Evolutionary conservation across 2,888 invertebrate genomes (phyloP).

Genomic region (Ceriagrion tenellum): DNA sequence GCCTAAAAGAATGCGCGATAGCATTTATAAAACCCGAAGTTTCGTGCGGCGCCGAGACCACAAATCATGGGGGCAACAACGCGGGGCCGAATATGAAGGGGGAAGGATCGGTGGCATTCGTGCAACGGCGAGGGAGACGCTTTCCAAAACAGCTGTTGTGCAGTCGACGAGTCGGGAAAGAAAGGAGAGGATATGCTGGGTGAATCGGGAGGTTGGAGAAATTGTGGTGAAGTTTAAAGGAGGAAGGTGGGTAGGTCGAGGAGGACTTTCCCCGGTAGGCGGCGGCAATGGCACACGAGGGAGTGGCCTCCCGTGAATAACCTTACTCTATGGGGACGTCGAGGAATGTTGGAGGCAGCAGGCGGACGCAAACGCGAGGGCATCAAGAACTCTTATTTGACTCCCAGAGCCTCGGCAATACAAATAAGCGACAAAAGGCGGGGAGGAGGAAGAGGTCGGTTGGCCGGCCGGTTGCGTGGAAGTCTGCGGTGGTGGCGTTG

Average conservation of each 20-base stretch:
- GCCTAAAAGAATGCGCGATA: slow-evolving; percentile 3
- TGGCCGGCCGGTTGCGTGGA: background rate
- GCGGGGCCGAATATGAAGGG: background rate
- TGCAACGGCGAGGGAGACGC: background rate
- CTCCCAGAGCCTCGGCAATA: background rate
- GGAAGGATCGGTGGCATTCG: background rate
- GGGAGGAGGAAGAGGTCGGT: background rate
- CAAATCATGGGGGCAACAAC: background rate
- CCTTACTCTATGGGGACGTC: background rate
- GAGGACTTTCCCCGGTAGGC: background rate
- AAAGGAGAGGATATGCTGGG: background rate
- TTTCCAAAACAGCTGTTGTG: background rate
- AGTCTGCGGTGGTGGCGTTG: background rate
- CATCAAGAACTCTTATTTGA: slow-evolving; percentile 21
- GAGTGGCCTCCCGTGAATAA: slow-evolving; percentile 22
- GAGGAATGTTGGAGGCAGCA: slow-evolving; percentile 13
- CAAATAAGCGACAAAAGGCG: background rate
- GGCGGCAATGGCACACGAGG: background rate
- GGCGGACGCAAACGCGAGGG: background rate
- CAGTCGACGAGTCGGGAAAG: background rate
- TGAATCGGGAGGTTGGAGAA: background rate
- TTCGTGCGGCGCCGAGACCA: background rate
- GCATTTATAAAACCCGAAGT: background rate
- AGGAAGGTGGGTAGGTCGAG: no score
- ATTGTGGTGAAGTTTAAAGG: background rate